Base-by-base conservation (phyloP, 2,888 invertebrate species). In the Thera obeliscata region DNA sequence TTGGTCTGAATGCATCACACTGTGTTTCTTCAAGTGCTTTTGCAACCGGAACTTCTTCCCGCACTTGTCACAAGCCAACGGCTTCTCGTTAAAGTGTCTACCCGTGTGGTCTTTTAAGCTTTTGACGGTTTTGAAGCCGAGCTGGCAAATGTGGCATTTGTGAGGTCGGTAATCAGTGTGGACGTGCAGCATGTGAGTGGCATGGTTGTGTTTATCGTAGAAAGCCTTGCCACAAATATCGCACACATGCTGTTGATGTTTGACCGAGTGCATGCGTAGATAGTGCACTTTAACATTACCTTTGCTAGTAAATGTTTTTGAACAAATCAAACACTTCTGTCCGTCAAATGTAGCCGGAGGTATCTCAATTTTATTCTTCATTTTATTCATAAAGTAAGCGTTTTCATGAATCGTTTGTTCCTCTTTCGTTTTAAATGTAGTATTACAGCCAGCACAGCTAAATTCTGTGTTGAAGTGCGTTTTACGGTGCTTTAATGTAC, bases 1-100 rank as follows among this genome's bases (percentile, higher is more conserved):
- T 7, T 94, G 95, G 2, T 96, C 96, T 0, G 96, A 96, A 76
- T 96, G 96, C 57, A 96, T 95, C 59, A 96, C 94, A 69, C 94
- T 94, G 80, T 96, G 96, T 55, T 95, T 95, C 48, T 94, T 91
- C 52, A 96, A 86, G 12, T 86, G 84, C 11, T 79, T 81, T 49
- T 81, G 76, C 0, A 85, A 68, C 8, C 87, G 74, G 64, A 89
- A 90, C 7, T 79, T 72, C 41, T 80, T 77, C 0, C 84, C 87
- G 46, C 90, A 90, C 69, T 86, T 80, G 4, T 83, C 81, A 66
- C 90, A 90, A 0, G 83, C 59, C 59, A 81, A 86, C 0, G 88
- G 88, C 61, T 87, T 89, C 0, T 74, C 74, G 0, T 74, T 81
- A 46, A 82, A 80, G 43, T 90, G 89, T 0, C 81, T 80, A 1